Conservation (phyloP, 2,888 invertebrate genomes). For the Drosophila longiperda region DNA sequence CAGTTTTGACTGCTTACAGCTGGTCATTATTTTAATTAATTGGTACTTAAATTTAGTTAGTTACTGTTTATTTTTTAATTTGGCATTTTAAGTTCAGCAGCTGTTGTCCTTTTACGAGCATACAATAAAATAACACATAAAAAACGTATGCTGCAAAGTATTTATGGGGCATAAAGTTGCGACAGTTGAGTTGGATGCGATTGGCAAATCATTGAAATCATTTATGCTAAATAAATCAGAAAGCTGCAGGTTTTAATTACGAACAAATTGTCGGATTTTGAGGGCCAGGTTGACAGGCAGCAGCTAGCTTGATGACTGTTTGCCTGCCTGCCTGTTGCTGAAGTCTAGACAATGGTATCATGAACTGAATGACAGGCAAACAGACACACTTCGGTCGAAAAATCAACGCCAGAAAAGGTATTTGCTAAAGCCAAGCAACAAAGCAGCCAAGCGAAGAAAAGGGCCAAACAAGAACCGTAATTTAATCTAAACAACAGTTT, state of each 20-base stretch:
- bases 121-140: constrained; percentile 46
- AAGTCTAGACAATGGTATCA: constrained; percentile 64
- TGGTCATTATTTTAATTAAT: background rate
- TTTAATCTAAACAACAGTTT: constrained; percentile 77
- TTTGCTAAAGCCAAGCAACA: constrained; percentile 6
- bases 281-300: constrained; percentile 1
- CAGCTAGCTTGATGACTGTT: constrained; percentile 7
- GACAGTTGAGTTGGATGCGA: constrained; percentile 57
- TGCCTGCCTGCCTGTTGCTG: constrained; percentile 28
- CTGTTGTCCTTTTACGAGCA: constrained; percentile 37
- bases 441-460: constrained; percentile 52
- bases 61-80: background rate
- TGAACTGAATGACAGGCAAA: constrained; percentile 32
- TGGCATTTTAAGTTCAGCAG: constrained; percentile 5
- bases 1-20: background rate
- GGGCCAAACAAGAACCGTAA: constrained; percentile 66
- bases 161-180: constrained; percentile 63
- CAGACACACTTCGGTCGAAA: constrained; percentile 9
- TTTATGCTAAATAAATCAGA: constrained; percentile 67
- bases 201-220: constrained; percentile 43
- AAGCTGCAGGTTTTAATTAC: constrained; percentile 71
- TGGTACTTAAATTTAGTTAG: background rate
- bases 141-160: constrained; percentile 46
- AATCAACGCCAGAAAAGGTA: constrained; percentile 29
- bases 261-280: constrained; percentile 51